phyloP scores from a whole-genome alignment of 2,797 vertebrate species.

The Cynodonichthys magdalenae region DNA sequence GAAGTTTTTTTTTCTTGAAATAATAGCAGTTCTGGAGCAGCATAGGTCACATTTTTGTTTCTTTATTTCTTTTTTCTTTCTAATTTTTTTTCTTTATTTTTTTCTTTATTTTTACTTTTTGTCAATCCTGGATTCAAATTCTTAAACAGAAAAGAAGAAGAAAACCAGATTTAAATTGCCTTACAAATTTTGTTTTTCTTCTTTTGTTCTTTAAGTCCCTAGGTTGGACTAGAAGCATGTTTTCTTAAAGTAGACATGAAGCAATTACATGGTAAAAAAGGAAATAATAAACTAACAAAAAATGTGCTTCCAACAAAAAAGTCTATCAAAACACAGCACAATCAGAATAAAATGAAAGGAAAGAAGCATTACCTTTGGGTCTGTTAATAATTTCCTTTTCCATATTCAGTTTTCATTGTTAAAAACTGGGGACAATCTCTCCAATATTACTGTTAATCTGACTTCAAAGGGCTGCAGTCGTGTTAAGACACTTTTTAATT shows the following conservation, averaged over 20 bases:
- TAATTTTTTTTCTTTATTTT: too few relatives aligned
- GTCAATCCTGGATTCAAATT: constrained; percentile 28
- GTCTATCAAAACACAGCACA: constrained; percentile 52
- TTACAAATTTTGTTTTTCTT: constrained; percentile 41
- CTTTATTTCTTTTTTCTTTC: neutral
- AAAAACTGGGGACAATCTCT: constrained; percentile 60
- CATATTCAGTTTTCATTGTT: constrained; percentile 67
- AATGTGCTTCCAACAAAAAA: constrained; percentile 38
- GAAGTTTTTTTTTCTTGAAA: constrained; percentile 2
- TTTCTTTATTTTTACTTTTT: constrained; percentile 10
- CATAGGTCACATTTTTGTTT: neutral
- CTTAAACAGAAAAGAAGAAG: constrained; percentile 13
- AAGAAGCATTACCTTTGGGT: constrained; percentile 67
- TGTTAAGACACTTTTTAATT: constrained; percentile 74
- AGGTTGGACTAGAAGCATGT: constrained; percentile 48
- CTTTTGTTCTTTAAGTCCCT: constrained; percentile 41
- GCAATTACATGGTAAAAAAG: constrained; percentile 61
- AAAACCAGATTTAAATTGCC: constrained; percentile 45
- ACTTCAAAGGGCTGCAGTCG: constrained; percentile 77
- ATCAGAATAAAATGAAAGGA: constrained; percentile 33
- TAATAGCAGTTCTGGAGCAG: constrained; percentile 20
- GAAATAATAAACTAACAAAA: constrained; percentile 29
- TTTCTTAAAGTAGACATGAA: constrained; percentile 29
- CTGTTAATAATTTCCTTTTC: constrained; percentile 63
- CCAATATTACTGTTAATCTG: constrained; percentile 75